phyloP scores from a whole-genome alignment of 2,888 invertebrate species.

The Aleiodes testaceus region DNA sequence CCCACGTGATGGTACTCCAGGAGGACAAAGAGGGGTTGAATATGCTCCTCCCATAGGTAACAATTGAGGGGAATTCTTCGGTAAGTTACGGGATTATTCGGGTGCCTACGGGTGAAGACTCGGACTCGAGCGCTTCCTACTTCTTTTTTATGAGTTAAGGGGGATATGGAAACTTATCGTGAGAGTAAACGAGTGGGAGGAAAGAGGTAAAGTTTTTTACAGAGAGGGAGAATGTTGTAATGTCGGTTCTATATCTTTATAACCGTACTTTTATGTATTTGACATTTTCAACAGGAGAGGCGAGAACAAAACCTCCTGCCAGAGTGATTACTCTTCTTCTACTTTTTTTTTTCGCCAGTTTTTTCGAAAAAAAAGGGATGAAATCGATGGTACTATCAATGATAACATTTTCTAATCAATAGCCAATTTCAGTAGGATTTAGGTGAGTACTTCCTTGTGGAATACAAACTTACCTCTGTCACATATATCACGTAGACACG shows the following conservation, averaged over 20 bases:
- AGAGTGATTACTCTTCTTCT: too few relatives aligned
- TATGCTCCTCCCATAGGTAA: conserved; percentile 10
- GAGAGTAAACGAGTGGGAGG: too few relatives aligned
- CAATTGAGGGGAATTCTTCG: conserved; percentile 25
- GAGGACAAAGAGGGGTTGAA: too few relatives aligned
- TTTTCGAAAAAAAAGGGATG: background rate
- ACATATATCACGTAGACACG: conserved; percentile 1
- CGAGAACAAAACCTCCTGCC: too few relatives aligned
- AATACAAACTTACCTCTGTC: conserved; percentile 42
- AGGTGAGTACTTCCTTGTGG: conserved; percentile 49
- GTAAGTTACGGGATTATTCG: conserved; percentile 38
- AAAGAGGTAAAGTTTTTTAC: too few relatives aligned
- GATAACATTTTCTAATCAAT: conserved; percentile 53
- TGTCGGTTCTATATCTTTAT: background rate
- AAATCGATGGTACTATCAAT: conserved; percentile 1
- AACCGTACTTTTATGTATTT: background rate
- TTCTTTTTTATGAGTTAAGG: background rate
- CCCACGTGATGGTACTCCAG: background rate
- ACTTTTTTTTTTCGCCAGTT: too few relatives aligned
- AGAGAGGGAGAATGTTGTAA: background rate
- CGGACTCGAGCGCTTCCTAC: background rate
- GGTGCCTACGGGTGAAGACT: conserved; percentile 6
- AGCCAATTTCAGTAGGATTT: conserved; percentile 56
- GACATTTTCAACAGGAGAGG: too few relatives aligned
- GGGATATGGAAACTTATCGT: too few relatives aligned